These are phyloP conservation scores for Discoglossus pictus DNA, from an alignment of 2,797 vertebrate species.

Conservation along the genomic window DNA sequence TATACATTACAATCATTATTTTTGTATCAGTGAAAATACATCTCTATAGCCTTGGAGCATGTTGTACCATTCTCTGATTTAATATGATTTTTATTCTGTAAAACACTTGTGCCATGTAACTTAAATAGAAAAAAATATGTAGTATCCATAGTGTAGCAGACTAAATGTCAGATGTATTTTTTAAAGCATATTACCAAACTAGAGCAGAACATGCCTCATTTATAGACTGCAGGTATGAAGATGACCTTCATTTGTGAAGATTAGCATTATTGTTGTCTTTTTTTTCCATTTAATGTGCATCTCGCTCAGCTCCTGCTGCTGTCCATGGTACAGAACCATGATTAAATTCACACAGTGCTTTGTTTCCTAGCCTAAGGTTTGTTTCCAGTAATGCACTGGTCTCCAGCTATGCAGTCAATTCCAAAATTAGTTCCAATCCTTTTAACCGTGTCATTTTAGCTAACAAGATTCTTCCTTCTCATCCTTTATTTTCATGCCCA, in stretches of 20 bases:
- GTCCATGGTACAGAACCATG: constrained; percentile 36
- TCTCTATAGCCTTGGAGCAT: no score
- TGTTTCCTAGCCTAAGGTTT: constrained; percentile 40
- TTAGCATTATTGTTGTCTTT: constrained; percentile 30
- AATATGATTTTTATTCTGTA: neutral
- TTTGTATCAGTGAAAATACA: no score
- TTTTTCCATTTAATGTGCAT: constrained; percentile 25
- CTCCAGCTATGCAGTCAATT: constrained; percentile 42
- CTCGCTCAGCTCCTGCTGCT: constrained; percentile 27
- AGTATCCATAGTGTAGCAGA: neutral
- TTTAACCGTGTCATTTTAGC: constrained; percentile 47
- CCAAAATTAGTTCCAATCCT: constrained; percentile 37
- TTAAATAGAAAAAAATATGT: neutral
- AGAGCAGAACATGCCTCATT: neutral
- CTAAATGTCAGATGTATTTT: constrained; percentile 4
- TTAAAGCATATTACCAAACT: constrained; percentile 5
- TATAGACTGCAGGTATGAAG: constrained; percentile 26
- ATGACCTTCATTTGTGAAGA: constrained; percentile 48
- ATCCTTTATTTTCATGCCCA: constrained; percentile 35
- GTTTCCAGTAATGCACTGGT: constrained; percentile 28
- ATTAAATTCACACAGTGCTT: constrained; percentile 39
- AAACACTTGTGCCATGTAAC: neutral
- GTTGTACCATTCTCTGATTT: neutral
- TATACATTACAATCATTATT: no score
- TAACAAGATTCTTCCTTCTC: constrained; percentile 40